phyloP scores from a whole-genome alignment of 2,888 invertebrate genomes.

The Alcis repandata region DNA sequence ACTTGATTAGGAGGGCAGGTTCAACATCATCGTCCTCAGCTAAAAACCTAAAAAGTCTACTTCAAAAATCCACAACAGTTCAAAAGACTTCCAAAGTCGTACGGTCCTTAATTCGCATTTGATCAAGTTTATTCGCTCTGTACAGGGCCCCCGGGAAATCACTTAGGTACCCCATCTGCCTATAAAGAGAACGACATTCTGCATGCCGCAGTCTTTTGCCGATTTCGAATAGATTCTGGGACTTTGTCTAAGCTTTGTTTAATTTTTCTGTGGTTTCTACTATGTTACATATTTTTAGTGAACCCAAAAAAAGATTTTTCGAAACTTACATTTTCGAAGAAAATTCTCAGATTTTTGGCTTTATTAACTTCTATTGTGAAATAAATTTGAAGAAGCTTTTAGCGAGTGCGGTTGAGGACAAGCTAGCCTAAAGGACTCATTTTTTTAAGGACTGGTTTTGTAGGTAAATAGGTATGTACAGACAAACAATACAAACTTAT shows the following conservation, averaged over 20 bases:
- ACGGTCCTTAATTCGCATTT: conserved; percentile 36
- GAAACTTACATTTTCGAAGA: too few relatives aligned
- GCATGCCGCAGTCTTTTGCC: conserved; percentile 12
- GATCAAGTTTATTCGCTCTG: conserved; percentile 37
- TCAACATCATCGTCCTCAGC: not conserved
- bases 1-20: too few relatives aligned
- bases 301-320: not conserved
- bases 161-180: conserved; percentile 32
- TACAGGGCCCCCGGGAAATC: conserved; percentile 36
- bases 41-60: too few relatives aligned
- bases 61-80: not conserved
- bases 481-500: too few relatives aligned
- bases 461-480: too few relatives aligned
- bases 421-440: too few relatives aligned
- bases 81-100: not conserved
- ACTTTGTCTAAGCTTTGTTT: conserved; percentile 1
- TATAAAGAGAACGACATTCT: conserved; percentile 29
- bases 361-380: too few relatives aligned
- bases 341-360: too few relatives aligned
- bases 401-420: too few relatives aligned
- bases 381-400: too few relatives aligned
- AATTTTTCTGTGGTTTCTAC: not conserved
- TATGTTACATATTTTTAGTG: not conserved
- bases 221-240: conserved; percentile 12
- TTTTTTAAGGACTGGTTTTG: too few relatives aligned